Conservation (phyloP, 2,888 invertebrate species). For the Cheilosia soror region DNA sequence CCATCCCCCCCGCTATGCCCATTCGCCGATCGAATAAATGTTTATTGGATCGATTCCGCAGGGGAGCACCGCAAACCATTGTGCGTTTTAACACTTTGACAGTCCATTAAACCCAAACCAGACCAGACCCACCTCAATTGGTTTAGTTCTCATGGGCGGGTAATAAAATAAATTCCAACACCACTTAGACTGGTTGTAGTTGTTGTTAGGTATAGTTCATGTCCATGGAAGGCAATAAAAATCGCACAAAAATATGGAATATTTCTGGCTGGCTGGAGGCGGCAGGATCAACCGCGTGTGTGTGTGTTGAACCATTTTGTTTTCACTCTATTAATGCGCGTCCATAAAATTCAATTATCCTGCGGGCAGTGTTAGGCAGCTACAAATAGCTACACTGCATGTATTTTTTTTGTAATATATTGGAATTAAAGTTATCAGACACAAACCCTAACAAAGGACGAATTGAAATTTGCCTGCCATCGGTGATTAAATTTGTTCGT, state of each 20-base stretch:
- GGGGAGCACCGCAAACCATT: slow-evolving; percentile 14
- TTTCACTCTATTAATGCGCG: slow-evolving; percentile 37
- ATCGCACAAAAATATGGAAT: slow-evolving; percentile 12
- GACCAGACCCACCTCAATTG: background rate
- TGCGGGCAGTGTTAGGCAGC: slow-evolving; percentile 18
- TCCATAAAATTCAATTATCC: slow-evolving; percentile 56
- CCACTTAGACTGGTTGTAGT: background rate
- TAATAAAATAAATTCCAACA: background rate
- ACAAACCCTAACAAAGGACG: background rate
- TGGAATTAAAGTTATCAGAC: slow-evolving; percentile 5
- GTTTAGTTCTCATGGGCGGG: slow-evolving; percentile 10
- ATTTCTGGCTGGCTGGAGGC: slow-evolving; percentile 2
- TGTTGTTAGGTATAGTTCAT: background rate
- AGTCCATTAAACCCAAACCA: slow-evolving; percentile 34
- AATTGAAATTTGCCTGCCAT: background rate
- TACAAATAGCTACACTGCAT: background rate
- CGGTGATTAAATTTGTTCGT: slow-evolving; percentile 23
- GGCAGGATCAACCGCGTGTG: background rate
- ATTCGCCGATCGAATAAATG: slow-evolving; percentile 32
- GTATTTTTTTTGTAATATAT: background rate
- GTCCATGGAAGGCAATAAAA: background rate
- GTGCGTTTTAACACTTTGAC: slow-evolving; percentile 56
- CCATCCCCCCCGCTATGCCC: background rate
- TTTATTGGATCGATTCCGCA: slow-evolving; percentile 21
- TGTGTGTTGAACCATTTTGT: slow-evolving; percentile 18